phyloP scores from a whole-genome alignment of 2,113 vertebrate genomes.

The Engraulis encrasicolus region DNA sequence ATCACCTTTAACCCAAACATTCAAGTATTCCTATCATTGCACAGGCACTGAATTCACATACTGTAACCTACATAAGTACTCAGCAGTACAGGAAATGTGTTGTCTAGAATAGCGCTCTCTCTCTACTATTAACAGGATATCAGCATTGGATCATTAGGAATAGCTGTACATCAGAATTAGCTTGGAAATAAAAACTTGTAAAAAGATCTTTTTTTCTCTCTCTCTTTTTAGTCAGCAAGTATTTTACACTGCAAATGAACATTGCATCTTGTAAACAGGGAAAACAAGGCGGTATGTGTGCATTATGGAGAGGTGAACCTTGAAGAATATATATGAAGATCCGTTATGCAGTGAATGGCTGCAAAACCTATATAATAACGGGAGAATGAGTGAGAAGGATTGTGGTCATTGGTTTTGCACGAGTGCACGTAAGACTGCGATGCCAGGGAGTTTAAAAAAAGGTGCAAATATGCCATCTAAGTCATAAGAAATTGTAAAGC shows the following conservation, averaged over 20 bases:
- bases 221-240: background rate
- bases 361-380: slow-evolving; percentile 1
- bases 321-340: no score
- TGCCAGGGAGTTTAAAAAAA: background rate
- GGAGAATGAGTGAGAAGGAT: background rate
- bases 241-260: slow-evolving; percentile 22
- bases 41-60: slow-evolving; percentile 79
- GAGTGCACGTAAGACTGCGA: background rate
- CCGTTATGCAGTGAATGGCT: background rate
- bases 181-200: background rate
- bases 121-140: slow-evolving; percentile 33
- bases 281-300: background rate
- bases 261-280: background rate
- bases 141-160: slow-evolving; percentile 7
- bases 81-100: slow-evolving; percentile 57
- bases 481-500: background rate
- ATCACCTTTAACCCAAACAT: slow-evolving; percentile 72
- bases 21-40: slow-evolving; percentile 85
- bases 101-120: slow-evolving; percentile 40
- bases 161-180: slow-evolving; percentile 11
- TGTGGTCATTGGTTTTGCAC: background rate
- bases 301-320: background rate
- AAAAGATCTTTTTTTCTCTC: slow-evolving; percentile 7
- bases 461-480: slow-evolving; percentile 2
- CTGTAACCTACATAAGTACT: slow-evolving; percentile 74